Evolutionary conservation across 2,888 invertebrate genomes (phyloP), one percentile per base, ranked within the genome.

Genomic region (Alloplasta piceator): DNA sequence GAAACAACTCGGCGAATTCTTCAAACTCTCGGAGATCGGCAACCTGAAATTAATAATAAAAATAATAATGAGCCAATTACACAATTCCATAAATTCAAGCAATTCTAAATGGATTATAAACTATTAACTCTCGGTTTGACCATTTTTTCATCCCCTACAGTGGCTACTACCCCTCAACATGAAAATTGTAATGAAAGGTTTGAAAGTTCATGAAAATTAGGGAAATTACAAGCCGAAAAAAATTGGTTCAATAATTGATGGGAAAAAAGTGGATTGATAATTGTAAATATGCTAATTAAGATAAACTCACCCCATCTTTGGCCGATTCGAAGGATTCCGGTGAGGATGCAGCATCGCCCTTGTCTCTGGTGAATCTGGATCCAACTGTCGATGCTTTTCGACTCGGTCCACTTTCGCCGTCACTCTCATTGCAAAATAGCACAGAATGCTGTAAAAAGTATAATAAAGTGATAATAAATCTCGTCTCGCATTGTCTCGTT

Each of bases 321-420:
- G 99, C 99, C 1, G 98, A 99, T 66, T 98, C 98, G 93, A 98
- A 99, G 82, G 98, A 98, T 91, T 99, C 99, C 0, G 97, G 97
- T 12, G 98, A 98, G 85, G 98, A 98, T 83, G 97, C 95, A 88
- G 84, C 92, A 81, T 87, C 93, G 86, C 87, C 91, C 87, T 94
- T 87, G 91, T 93, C 86, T 90, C 91, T 88, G 86, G 80, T 91
- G 86, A 89, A 82, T 77, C 88, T 93, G 89, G 92, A 93, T 90
- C 92, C 93, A 85, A 86, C 93, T 87, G 85, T 93, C 85, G 88
- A 93, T 90, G 82, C 94, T 92, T 92, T 93, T 92, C 85, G 93
- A 77, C 89, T 87, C 78, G 88, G 90, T 78, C 91, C 93, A 73
- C 93, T 94, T 80, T 94, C 94, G 26, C 26, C 26, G 78, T 95